phyloP scores from a whole-genome alignment of 2,113 vertebrate species.

The Eurypyga helias region DNA sequence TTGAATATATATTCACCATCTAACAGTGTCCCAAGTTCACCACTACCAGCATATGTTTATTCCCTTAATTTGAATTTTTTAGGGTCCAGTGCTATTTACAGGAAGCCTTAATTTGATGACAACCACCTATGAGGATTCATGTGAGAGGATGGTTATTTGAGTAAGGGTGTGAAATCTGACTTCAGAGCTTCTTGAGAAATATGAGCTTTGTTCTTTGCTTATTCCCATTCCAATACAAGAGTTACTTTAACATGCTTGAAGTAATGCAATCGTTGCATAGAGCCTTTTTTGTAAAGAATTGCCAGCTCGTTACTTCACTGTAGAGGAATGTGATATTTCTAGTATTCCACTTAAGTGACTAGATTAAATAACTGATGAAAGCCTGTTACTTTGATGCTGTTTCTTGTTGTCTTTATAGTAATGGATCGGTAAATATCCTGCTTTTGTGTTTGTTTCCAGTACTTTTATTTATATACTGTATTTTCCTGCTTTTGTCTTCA shows the following conservation, averaged over 20 bases:
- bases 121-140: neutral
- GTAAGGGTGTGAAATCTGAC: neutral
- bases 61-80: neutral
- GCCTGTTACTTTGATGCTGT: neutral
- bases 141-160: neutral
- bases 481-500: neutral
- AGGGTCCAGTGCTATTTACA: neutral
- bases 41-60: neutral
- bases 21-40: neutral
- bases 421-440: neutral
- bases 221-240: neutral
- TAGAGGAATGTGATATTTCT: constrained; percentile 58
- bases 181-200: neutral
- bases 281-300: neutral
- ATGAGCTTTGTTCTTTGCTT: neutral
- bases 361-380: constrained; percentile 55
- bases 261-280: neutral
- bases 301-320: constrained; percentile 2
- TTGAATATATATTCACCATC: fast-evolving
- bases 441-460: neutral
- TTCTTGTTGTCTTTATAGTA: constrained; percentile 2
- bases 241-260: neutral
- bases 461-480: neutral
- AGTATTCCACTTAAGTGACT: constrained; percentile 8
- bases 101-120: neutral